Percentiles rank a stretch among this genome's conserved stretches.
Conservation (phyloP, 2,888 invertebrate species). For the Marronus borbonicus region DNA sequence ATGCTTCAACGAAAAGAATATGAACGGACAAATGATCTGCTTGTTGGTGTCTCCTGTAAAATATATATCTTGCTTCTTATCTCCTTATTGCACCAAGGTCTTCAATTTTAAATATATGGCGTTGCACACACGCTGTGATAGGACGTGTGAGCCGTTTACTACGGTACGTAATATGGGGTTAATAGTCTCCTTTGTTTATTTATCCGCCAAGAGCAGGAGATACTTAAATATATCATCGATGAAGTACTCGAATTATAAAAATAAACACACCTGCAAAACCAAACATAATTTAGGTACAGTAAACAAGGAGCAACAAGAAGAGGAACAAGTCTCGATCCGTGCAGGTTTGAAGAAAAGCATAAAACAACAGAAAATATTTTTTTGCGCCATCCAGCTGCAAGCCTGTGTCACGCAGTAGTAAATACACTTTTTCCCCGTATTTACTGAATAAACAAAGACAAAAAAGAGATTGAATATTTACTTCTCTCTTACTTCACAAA, state of each 20-base stretch:
- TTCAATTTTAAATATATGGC: too few relatives aligned
- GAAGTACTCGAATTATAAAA: conserved; percentile 1
- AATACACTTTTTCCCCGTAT: conserved; percentile 26
- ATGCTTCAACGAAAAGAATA: too few relatives aligned
- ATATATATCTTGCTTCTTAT: too few relatives aligned
- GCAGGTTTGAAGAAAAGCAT: not conserved
- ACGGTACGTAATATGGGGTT: not conserved
- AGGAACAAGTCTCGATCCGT: not conserved
- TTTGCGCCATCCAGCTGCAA: not conserved
- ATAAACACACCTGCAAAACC: conserved; percentile 20
- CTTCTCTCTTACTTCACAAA: not conserved
- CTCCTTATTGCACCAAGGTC: too few relatives aligned
- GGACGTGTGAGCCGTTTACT: too few relatives aligned
- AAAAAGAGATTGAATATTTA: conserved; percentile 23
- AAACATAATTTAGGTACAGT: conserved; percentile 2
- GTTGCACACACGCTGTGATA: too few relatives aligned
- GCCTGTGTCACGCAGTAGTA: conserved; percentile 7
- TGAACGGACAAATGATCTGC: too few relatives aligned
- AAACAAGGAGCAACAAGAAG: not conserved
- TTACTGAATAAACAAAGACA: conserved; percentile 21
- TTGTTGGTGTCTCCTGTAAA: too few relatives aligned
- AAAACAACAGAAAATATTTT: conserved; percentile 1
- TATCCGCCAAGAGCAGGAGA: not conserved
- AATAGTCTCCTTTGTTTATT: conserved; percentile 5
- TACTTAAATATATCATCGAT: conserved; percentile 11